A percentile compares a stretch with the other conserved stretches of the same genome.
Evolutionary conservation across 1,140 invertebrate species (phyloP).

Genomic region (Psix sp.): DNA sequence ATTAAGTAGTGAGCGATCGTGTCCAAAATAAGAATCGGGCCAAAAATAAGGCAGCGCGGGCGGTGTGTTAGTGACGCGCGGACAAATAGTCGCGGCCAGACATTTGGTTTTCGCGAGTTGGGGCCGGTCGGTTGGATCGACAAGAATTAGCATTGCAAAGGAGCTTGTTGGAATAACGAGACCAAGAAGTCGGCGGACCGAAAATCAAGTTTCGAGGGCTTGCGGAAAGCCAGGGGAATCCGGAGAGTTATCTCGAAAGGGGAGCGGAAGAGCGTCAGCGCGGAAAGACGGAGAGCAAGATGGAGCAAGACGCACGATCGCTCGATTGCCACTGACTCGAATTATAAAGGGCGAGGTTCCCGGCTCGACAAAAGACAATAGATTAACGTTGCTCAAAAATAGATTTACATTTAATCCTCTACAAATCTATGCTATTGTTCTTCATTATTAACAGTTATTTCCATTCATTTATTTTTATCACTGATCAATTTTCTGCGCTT

Average conservation of each 20-base stretch:
- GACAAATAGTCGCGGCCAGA: constrained; percentile 31
- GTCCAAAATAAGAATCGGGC: too few relatives aligned
- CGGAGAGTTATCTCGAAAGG: constrained; percentile 44
- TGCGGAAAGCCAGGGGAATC: constrained; percentile 51
- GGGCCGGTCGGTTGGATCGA: constrained; percentile 46
- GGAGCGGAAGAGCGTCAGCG: constrained; percentile 54
- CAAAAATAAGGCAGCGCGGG: too few relatives aligned
- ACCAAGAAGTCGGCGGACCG: constrained; percentile 59
- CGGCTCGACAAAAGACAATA: constrained; percentile 47
- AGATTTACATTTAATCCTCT: constrained; percentile 53
- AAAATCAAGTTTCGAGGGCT: constrained; percentile 60
- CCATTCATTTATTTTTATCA: constrained; percentile 6
- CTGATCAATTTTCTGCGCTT: constrained; percentile 1
- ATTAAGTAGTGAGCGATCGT: too few relatives aligned
- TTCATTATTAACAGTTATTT: constrained; percentile 35
- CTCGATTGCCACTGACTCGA: constrained; percentile 51
- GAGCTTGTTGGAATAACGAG: constrained; percentile 55
- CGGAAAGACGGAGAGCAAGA: constrained; percentile 43
- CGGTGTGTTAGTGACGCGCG: too few relatives aligned
- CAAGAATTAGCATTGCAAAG: constrained; percentile 57
- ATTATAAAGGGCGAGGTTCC: constrained; percentile 55
- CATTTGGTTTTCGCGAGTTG: constrained; percentile 42
- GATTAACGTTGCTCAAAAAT: constrained; percentile 53
- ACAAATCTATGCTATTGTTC: constrained; percentile 48
- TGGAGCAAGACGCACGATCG: constrained; percentile 40